Conservation (phyloP, 2,797 vertebrate genomes). For the Rhinichthys osculus region DNA sequence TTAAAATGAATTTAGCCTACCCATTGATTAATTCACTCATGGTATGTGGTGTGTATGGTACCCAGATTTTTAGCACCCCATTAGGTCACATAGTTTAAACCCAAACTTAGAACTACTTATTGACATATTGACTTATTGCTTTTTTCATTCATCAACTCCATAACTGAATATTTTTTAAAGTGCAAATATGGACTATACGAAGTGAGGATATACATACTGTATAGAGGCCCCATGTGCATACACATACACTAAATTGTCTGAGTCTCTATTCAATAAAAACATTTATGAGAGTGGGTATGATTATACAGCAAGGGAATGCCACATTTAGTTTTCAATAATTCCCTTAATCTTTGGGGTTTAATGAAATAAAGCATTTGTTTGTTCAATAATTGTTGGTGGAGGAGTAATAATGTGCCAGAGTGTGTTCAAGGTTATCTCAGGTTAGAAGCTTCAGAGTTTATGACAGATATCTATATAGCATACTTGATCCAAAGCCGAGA, state of each 20-base stretch:
- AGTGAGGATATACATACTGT: neutral
- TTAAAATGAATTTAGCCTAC: neutral
- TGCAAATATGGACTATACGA: neutral
- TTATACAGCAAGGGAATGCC: neutral
- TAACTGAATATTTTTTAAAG: neutral
- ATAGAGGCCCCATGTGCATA: neutral
- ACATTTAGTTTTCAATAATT: neutral
- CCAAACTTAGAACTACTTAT: neutral
- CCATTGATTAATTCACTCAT: neutral
- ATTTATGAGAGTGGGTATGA: neutral
- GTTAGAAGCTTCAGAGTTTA: neutral
- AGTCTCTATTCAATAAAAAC: neutral
- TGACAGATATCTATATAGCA: neutral
- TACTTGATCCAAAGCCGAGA: neutral
- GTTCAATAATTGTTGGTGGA: neutral
- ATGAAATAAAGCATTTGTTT: slow-evolving; percentile 19
- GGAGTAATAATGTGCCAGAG: slow-evolving; percentile 3
- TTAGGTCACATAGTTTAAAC: neutral
- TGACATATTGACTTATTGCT: too few relatives aligned
- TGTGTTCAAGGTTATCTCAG: slow-evolving; percentile 24
- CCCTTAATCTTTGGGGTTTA: slow-evolving; percentile 2
- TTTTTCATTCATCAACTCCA: neutral
- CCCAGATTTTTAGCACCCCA: neutral
- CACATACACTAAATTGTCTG: neutral
- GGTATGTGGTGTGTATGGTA: neutral